Evolutionary conservation across 2,888 invertebrate genomes (phyloP).

Genomic region (Tribolium freemani): DNA sequence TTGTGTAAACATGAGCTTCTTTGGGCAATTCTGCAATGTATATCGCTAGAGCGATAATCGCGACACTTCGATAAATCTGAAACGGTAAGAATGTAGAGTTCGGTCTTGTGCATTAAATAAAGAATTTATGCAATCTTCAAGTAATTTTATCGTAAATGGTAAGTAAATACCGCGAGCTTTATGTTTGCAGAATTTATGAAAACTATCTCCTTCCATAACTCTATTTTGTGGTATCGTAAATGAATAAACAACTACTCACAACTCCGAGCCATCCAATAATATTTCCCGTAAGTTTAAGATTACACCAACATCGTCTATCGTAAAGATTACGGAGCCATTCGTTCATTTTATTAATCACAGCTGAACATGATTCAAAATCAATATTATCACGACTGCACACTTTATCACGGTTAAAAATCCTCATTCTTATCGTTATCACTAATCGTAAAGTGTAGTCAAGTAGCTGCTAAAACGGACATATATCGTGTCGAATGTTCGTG

Average conservation of each 20-base stretch:
- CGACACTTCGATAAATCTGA: constrained; percentile 16
- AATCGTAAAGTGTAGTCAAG: constrained; percentile 7
- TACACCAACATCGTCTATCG: not conserved
- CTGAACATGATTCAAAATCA: constrained; percentile 8
- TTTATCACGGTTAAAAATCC: not conserved
- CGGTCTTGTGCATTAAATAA: not conserved
- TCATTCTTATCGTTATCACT: constrained; percentile 8
- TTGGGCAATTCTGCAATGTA: not conserved
- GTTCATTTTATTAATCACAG: constrained; percentile 9
- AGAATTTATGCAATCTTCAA: not conserved
- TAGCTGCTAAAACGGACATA: not conserved
- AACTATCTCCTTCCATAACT: not conserved
- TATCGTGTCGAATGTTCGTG: not conserved
- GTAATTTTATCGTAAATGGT: not conserved
- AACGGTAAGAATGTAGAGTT: not conserved
- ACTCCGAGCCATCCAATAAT: constrained; percentile 22
- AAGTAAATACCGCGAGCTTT: not conserved
- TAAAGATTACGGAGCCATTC: not conserved
- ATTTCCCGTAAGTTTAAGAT: not conserved
- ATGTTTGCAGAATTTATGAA: not conserved
- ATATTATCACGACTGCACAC: constrained; percentile 3
- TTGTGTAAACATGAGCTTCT: not conserved
- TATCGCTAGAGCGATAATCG: not conserved
- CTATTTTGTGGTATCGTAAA: not conserved
- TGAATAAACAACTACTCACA: constrained; percentile 10